Evolutionary conservation across 2,888 invertebrate species (phyloP), one percentile per base, ranked within the genome.

Genomic region (Maniola hyperantus): DNA sequence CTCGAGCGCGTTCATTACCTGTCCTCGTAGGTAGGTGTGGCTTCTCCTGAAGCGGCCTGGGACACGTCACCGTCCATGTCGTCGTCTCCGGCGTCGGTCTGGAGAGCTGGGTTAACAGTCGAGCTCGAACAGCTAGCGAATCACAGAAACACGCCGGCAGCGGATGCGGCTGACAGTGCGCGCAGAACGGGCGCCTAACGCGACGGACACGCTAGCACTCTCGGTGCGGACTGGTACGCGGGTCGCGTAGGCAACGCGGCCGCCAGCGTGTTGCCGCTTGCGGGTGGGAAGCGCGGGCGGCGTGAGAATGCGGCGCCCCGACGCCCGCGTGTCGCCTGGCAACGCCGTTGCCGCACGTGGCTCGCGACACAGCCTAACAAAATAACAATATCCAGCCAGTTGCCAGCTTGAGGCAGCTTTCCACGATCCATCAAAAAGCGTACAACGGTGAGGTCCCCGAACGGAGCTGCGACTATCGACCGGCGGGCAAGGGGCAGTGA

Each of bases 11-110:
- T 48, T 53, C 50, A 88, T 87, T 83, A 91, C 91, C 85, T 82
- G 76, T 91, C 91, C 60, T 90, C 90, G 74, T 82, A 89, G 64
- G 83, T 83, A 46, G 89, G 89, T 53, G 90, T 84, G 71, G 72
- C 83, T 60, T 84, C 86, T 69, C 90, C 87, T 67, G 91, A 90
- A 74, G 78, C 84, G 72, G 77, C 83, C 75, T 85, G 89, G 73
- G 90, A 89, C 74, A 84, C 71, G 75, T 90, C 88, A 73, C 83
- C 85, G 74, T 90, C 91, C 90, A 91, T 89, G 36, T 65, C 69
- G 59, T 55, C 48, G 15, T 15, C 48, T 15, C 7, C 48, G 48
- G 4, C 26, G 26, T 6, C 36, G 36, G 36, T 36, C 42, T 5
- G 42, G 48, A 48, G 48, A 15, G 48, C 18, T 48, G 48, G 48